Percentiles rank a stretch among this genome's conserved stretches.
phyloP scores from a whole-genome alignment of 2,113 vertebrate species.

The Mormoops blainvillei region DNA sequence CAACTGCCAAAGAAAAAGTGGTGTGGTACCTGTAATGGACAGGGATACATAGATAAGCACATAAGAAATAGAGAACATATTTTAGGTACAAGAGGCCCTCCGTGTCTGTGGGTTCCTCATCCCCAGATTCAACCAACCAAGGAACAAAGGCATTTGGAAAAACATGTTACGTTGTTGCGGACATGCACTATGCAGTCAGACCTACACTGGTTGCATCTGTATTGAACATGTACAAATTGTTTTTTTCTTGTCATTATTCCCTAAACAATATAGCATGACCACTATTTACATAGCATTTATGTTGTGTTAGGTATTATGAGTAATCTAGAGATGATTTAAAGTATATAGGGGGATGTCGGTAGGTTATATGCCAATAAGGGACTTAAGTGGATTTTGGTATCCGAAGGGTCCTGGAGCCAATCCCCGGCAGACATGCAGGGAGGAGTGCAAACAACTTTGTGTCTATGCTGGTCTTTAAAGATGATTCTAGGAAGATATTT shows the following conservation, averaged over 20 bases:
- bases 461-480: background rate
- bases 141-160: background rate
- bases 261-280: background rate
- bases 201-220: background rate
- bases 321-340: background rate
- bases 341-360: background rate
- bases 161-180: background rate
- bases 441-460: background rate
- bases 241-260: background rate
- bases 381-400: background rate
- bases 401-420: background rate
- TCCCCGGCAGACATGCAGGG: background rate
- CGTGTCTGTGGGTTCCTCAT: background rate
- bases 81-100: background rate
- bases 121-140: background rate
- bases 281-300: background rate
- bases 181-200: background rate
- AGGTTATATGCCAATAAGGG: background rate
- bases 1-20: background rate
- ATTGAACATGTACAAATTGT: background rate
- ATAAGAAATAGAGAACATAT: background rate
- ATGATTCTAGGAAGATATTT: background rate
- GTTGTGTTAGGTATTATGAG: background rate
- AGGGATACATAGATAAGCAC: background rate
- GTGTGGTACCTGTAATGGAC: background rate